phyloP scores from a whole-genome alignment of 2,797 vertebrate species.

The Meda fulgida region DNA sequence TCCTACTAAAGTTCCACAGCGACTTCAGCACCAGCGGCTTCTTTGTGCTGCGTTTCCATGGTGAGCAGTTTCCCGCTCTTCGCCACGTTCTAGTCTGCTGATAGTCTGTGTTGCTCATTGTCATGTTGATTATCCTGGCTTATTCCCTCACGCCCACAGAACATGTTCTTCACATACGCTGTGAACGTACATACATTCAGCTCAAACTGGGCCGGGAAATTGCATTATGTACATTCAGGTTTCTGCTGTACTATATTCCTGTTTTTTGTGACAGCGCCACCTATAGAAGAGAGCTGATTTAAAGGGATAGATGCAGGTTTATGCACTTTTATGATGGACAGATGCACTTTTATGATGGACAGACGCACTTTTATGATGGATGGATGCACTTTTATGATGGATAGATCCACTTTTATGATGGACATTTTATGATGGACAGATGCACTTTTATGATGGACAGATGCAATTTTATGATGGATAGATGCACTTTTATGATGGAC shows the following conservation, averaged over 20 bases:
- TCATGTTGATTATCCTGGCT: conserved; percentile 33
- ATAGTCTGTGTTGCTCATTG: conserved; percentile 35
- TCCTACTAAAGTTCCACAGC: conserved; percentile 98
- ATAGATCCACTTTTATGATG: no score
- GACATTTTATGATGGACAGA: no score
- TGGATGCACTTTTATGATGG: no score
- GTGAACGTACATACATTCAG: background rate
- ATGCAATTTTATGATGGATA: no score
- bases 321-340: no score
- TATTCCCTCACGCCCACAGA: conserved; percentile 26
- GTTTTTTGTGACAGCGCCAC: background rate
- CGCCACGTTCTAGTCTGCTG: background rate
- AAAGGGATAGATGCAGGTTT: no score
- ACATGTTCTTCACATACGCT: background rate
- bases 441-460: no score
- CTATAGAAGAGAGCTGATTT: background rate
- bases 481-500: no score
- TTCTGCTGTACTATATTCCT: background rate
- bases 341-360: no score
- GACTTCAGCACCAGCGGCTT: conserved; percentile 98
- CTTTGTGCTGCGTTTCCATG: conserved; percentile 93
- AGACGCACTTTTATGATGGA: no score
- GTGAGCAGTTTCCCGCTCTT: conserved; percentile 70
- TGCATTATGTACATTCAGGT: background rate
- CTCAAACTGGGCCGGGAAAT: conserved; percentile 14